Conservation (phyloP, 2,113 vertebrate genomes). For the Chaetorhynchus papuensis region DNA sequence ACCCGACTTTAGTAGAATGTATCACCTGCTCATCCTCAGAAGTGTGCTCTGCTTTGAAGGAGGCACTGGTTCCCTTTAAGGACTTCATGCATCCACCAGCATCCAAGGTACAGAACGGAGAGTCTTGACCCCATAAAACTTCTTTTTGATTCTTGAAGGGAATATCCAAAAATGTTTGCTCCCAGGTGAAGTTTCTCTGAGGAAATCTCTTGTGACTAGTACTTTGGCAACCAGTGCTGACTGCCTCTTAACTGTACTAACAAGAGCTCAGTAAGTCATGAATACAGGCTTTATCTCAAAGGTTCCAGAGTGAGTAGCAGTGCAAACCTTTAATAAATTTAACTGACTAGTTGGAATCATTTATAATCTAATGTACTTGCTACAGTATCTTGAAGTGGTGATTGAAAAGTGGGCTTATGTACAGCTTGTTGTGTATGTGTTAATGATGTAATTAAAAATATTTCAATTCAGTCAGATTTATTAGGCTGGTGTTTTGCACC, state of each 20-base stretch:
- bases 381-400: constrained; percentile 77
- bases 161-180: constrained; percentile 63
- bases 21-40: constrained; percentile 95
- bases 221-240: constrained; percentile 66
- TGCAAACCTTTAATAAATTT: constrained; percentile 65
- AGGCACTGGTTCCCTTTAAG: constrained; percentile 95
- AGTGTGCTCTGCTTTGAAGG: constrained; percentile 94
- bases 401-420: constrained; percentile 83
- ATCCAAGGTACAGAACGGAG: constrained; percentile 94
- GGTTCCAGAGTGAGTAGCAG: constrained; percentile 66
- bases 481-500: constrained; percentile 83
- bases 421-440: constrained; percentile 88
- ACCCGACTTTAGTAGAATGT: constrained; percentile 96
- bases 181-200: constrained; percentile 52
- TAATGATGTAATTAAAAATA: constrained; percentile 83
- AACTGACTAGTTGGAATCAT: constrained; percentile 71
- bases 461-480: constrained; percentile 77
- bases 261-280: constrained; percentile 59
- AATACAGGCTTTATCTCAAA: constrained; percentile 56
- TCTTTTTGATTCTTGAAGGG: constrained; percentile 48
- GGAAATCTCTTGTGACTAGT: constrained; percentile 66
- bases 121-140: constrained; percentile 82
- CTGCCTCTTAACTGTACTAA: constrained; percentile 70
- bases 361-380: constrained; percentile 73
- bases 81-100: constrained; percentile 98